Evolutionary conservation across 2,797 vertebrate species (phyloP), one percentile per base, ranked within the genome.

Genomic region (Intellagama lesueurii): DNA sequence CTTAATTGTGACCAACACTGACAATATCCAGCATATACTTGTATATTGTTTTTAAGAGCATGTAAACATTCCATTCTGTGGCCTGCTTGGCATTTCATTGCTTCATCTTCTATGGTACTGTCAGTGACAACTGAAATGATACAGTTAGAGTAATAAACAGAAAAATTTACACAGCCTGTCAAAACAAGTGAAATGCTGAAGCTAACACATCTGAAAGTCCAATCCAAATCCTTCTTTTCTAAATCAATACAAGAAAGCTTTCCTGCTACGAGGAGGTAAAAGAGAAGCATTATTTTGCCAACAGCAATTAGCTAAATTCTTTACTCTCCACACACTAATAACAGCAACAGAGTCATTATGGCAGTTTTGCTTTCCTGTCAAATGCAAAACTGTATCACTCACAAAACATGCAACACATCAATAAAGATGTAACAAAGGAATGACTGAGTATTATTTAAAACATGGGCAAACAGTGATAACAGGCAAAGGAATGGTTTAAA

Each of bases 81-180:
- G 89, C 88, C 92, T 91, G 17, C 5, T 69, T 91, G 94, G 72
- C 64, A 79, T 81, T 93, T 90, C 52, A 70, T 2, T 0, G 88
- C 24, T 86, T 93, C 90, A 77, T 91, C 90, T 91, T 92, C 90
- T 87, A 89, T 28, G 91, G 80, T 75, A 66, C 16, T 91, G 85
- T 92, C 83, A 94, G 22, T 89, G 90, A 93, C 91, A 94, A 93
- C 87, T 88, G 90, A 93, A 95, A 94, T 91, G 30, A 94, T 92
- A 80, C 49, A 68, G 89, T 90, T 93, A 91, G 93, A 90, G 92
- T 91, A 94, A 94, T 90, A 92, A 95, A 93, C 85, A 91, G 73
- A 69, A 85, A 95, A 93, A 94, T 93, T 93, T 92, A 95, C 93
- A 72, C 68, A 90, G 91, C 26, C 64, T 94, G 92, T 94, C 93